These are phyloP conservation scores for Sesamia nonagrioides DNA, from an alignment of 1,140 invertebrate species.

Conservation along the genomic window DNA sequence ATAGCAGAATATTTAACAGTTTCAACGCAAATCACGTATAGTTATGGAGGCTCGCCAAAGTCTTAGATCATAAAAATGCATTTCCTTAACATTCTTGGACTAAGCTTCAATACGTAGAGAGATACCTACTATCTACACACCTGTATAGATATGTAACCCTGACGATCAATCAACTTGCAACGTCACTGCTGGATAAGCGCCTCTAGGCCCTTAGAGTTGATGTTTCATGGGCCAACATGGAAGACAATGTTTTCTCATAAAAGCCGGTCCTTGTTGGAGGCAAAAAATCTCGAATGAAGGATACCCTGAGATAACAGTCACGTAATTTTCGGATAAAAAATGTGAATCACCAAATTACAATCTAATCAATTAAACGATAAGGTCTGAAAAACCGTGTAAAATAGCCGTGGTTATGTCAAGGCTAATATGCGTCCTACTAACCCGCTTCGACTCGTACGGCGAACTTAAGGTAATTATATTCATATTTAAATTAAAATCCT, in stretches of 20 bases:
- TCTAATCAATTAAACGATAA: conserved; percentile 35
- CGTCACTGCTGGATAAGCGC: too few species aligned
- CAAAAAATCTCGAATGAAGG: background rate
- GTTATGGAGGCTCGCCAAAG: background rate
- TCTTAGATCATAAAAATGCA: background rate
- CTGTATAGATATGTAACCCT: too few species aligned
- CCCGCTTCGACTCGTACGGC: conserved; percentile 58
- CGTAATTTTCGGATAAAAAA: conserved; percentile 2
- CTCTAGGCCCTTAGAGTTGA: too few species aligned
- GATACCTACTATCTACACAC: too few species aligned
- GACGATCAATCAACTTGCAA: too few species aligned
- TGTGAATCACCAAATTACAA: conserved; percentile 7
- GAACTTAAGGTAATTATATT: conserved; percentile 22
- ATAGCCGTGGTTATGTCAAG: conserved; percentile 66
- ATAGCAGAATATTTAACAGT: background rate
- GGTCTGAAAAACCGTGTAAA: conserved; percentile 34
- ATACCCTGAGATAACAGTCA: background rate
- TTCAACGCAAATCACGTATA: background rate
- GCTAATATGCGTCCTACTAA: conserved; percentile 67
- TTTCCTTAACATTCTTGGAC: background rate
- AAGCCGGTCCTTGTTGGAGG: too few species aligned
- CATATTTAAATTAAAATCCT: conserved; percentile 17
- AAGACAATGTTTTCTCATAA: too few species aligned
- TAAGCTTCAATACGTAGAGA: background rate
- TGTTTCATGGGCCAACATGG: too few species aligned